Evolutionary conservation across 2,797 vertebrate species (phyloP), one percentile per base, ranked within the genome.

Genomic region (Aldrovandia affinis): DNA sequence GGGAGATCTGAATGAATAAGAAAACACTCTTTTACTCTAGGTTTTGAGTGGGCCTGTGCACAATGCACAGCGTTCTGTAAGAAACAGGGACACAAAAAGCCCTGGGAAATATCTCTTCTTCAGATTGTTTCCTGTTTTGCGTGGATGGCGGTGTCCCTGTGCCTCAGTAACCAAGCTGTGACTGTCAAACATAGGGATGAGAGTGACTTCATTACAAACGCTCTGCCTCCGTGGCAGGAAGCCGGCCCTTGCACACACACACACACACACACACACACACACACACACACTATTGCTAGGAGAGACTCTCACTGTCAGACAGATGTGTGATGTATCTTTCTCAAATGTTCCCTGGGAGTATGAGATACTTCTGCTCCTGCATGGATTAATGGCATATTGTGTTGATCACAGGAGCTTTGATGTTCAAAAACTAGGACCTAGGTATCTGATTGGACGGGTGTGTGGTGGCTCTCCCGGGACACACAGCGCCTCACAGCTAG

Each of bases 1-100:
- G 91, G 88, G 91, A 89, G 87, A 88, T 91, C 81, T 89, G n/a
- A n/a, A n/a, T n/a, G n/a, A n/a, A n/a, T n/a, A n/a, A n/a, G n/a
- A n/a, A n/a, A n/a, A n/a, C n/a, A n/a, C n/a, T n/a, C n/a, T n/a
- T 78, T 87, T 81, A 89, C 81, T 88, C 87, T 87, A 73, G 85
- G 85, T 88, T 80, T 83, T 87, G 82, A 89, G 86, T 87, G 85
- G 89, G 86, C 87, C 87, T 87, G 85, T 82, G 86, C 89, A 89
- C 61, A 86, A 88, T 15, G 10, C 30, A 20, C 22, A 20, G 33
- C 36, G 3, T 39, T 70, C 68, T 70, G 30, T 39, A 68, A 20
- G 55, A 57, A 2, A 14, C 55, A 57, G 18, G 0, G 12, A 15
- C 10, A 68, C 28, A 68, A 33, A 68, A 2, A 36, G 14, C 12